These are phyloP conservation scores for Zelostemma sp. DNA, from an alignment of 1,140 invertebrate species.

Conservation along the genomic window DNA sequence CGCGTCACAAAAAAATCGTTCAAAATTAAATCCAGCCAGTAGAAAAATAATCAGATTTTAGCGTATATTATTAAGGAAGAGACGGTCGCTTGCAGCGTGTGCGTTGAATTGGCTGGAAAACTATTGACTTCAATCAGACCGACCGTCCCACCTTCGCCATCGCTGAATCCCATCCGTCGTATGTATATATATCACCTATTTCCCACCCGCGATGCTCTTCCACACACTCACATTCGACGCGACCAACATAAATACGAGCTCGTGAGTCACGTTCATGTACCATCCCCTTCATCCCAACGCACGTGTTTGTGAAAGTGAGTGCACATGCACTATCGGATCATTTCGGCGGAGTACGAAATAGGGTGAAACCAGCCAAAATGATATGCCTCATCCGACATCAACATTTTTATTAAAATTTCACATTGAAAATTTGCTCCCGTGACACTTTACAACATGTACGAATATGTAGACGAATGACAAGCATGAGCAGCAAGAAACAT, in stretches of 20 bases:
- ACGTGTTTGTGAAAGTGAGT: slow-evolving; percentile 14
- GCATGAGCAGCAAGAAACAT: no score
- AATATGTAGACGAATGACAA: no score
- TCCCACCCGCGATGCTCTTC: slow-evolving; percentile 23
- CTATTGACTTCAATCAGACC: slow-evolving; percentile 64
- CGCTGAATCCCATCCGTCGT: slow-evolving; percentile 17
- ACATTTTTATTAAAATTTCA: slow-evolving; percentile 6
- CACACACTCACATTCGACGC: slow-evolving; percentile 15
- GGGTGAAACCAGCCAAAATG: slow-evolving; percentile 26
- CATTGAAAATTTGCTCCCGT: slow-evolving; percentile 10
- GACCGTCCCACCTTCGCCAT: slow-evolving; percentile 40
- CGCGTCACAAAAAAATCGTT: slow-evolving; percentile 50
- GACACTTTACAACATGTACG: no score
- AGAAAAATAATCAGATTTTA: slow-evolving; percentile 70
- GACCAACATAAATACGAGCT: slow-evolving; percentile 30
- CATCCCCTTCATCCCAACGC: slow-evolving; percentile 24
- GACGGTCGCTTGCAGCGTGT: slow-evolving; percentile 30
- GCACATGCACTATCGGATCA: slow-evolving; percentile 23
- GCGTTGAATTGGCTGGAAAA: slow-evolving; percentile 50
- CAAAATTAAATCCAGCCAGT: slow-evolving; percentile 66
- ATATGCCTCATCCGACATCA: neutral
- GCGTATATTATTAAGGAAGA: slow-evolving; percentile 67
- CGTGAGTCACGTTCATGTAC: slow-evolving; percentile 34
- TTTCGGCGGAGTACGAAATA: slow-evolving; percentile 27
- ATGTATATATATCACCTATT: slow-evolving; percentile 29